phyloP scores from a whole-genome alignment of 2,113 vertebrate species.

The Chaetops frenatus region DNA sequence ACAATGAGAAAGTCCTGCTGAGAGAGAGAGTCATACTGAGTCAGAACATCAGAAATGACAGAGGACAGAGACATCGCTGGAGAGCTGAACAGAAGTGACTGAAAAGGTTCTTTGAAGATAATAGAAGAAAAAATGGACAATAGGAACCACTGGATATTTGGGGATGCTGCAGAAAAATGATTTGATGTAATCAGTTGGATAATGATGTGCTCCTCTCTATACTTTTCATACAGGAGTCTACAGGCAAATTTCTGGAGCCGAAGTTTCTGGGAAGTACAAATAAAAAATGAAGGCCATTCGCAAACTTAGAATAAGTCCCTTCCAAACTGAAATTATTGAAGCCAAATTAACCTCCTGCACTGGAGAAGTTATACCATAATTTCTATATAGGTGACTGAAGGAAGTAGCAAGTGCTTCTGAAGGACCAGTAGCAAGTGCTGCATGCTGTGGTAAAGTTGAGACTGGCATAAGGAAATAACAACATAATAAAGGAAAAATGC shows the following conservation, averaged over 20 bases:
- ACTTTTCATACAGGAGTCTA: background rate
- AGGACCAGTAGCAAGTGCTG: background rate
- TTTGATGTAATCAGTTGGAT: background rate
- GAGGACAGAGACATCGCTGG: background rate
- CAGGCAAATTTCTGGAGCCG: background rate
- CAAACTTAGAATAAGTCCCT: background rate
- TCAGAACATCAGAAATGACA: background rate
- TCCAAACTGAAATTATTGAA: background rate
- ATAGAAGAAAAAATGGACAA: background rate
- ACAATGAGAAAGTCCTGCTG: background rate
- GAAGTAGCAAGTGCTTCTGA: background rate
- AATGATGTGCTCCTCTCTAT: background rate
- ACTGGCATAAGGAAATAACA: background rate
- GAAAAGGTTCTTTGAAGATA: constrained; percentile 7
- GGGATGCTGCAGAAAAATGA: background rate
- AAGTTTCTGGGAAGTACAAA: background rate
- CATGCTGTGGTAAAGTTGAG: background rate
- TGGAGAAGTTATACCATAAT: background rate
- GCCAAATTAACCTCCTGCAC: background rate
- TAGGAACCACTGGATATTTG: background rate
- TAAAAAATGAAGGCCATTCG: background rate
- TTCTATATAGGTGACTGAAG: background rate
- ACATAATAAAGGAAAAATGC: background rate
- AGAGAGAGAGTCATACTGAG: background rate
- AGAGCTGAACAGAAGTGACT: background rate